phyloP scores from a whole-genome alignment of 2,797 vertebrate species.

The Tadarida brasiliensis region DNA sequence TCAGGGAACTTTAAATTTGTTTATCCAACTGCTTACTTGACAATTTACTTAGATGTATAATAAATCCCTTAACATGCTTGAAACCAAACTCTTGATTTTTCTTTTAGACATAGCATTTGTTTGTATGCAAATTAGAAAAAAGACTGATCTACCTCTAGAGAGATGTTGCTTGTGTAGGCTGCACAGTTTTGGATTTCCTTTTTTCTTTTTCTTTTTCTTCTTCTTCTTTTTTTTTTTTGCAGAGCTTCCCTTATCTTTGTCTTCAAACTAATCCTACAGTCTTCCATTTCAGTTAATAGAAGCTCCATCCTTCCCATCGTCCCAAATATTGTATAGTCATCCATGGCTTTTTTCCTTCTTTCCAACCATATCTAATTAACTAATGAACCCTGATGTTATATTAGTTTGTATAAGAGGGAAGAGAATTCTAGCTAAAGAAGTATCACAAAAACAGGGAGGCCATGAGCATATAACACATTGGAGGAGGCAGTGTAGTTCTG shows the following conservation, averaged over 20 bases:
- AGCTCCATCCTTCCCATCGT: not conserved
- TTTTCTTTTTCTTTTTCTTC: fast-evolving
- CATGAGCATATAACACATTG: not conserved
- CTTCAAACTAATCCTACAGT: not conserved
- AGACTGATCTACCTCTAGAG: not conserved
- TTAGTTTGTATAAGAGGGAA: not conserved
- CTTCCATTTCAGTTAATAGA: not conserved
- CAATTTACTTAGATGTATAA: conserved; percentile 29
- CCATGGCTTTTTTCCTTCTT: not conserved
- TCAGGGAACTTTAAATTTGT: conserved; percentile 42
- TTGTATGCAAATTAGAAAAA: conserved; percentile 41
- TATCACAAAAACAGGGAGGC: not conserved
- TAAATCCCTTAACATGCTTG: conserved; percentile 54
- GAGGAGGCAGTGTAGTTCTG: not conserved
- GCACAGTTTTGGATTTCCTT: not conserved
- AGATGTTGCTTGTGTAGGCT: not conserved
- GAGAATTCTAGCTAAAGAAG: not conserved
- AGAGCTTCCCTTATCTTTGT: not conserved
- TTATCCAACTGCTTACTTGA: conserved; percentile 32
- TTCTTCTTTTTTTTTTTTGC: fast-evolving
- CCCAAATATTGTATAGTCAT: not conserved
- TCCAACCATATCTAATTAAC: not conserved
- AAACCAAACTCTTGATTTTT: conserved; percentile 53
- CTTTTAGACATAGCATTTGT: not conserved
- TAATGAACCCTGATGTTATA: not conserved